Base-by-base conservation (phyloP, 92 coral and sea anemone genomes). In the Actinostola sp. region DNA sequence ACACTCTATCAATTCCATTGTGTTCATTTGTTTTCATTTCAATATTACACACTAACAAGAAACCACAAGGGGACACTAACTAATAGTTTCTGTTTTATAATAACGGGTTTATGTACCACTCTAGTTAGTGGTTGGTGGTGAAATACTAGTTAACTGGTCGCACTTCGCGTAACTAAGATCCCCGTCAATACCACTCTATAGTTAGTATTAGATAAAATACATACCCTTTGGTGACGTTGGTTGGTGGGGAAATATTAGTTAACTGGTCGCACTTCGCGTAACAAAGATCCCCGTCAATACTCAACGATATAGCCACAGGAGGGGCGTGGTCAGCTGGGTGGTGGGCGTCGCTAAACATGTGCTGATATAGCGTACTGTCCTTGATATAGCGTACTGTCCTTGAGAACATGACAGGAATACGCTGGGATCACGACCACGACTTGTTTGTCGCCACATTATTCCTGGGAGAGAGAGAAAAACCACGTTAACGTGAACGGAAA, bases 291-390 rank as follows among this genome's bases (percentile, higher is more conserved):
- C 98, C 98, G 75, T 80, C 80, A 66, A 85, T 82, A 67, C 87
- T 94, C 63, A 94, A 30, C 33, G 97, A 83, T 53, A 94, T 80
- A 13, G 92, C 98, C 23, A 91, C 92, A 13, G 92, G 89, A 1
- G 98, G 97, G 29, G 95, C 97, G 62, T 94, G 89, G 30, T 94
- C 98, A 5, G 88, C 97, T 3, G 98, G 98, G 38, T 82, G 95
- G 33, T 94, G 87, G 12, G 98, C 98, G 58, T 94, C 97, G 41
- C 66, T 76, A 59, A 94, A 94, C 64, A 82, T 88, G 71, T 94
- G 96, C 24, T 85, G 98, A 72, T 72, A 91, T 52, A 94, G 48
- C 64, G 89, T 91, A 39, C 90, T 82, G 74, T 94, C 98, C 64
- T 94, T 94, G 30, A n/a, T n/a, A n/a, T n/a, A n/a, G n/a, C n/a